Conservation (phyloP, 1,140 invertebrate genomes). For the Melitaea cinxia region DNA sequence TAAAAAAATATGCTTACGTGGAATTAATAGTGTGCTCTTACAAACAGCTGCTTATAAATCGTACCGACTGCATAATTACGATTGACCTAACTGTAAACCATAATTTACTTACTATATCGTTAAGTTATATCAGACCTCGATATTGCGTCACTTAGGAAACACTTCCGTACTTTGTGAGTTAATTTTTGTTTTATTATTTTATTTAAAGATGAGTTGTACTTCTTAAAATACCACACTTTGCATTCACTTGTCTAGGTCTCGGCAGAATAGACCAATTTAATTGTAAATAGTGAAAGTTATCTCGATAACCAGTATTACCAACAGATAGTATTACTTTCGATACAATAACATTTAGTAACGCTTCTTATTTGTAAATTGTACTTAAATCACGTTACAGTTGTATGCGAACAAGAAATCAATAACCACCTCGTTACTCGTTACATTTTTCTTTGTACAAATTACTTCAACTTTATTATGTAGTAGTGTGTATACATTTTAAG, state of each 20-base stretch:
- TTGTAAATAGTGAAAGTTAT: constrained; percentile 42
- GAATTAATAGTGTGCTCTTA: neutral
- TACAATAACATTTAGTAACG: constrained; percentile 26
- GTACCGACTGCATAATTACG: constrained; percentile 2
- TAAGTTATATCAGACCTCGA: constrained; percentile 30
- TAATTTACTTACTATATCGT: constrained; percentile 32
- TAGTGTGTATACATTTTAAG: too few relatives aligned
- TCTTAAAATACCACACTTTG: constrained; percentile 28
- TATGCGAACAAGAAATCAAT: neutral
- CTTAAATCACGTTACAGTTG: neutral
- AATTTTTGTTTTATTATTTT: constrained; percentile 17
- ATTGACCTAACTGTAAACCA: constrained; percentile 27
- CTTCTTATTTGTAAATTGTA: neutral
- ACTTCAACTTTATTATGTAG: too few relatives aligned
- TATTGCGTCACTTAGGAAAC: constrained; percentile 36
- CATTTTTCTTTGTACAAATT: too few relatives aligned
- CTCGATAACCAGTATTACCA: constrained; percentile 20
- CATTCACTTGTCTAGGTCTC: constrained; percentile 29
- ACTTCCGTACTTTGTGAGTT: constrained; percentile 34
- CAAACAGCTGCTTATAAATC: neutral
- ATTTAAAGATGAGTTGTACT: constrained; percentile 12
- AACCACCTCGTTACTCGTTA: too few relatives aligned
- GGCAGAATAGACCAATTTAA: constrained; percentile 27
- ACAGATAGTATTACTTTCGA: constrained; percentile 33
- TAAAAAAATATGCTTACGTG: neutral